Conservation (phyloP, 2,113 vertebrate genomes). For the Albula goreensis region DNA sequence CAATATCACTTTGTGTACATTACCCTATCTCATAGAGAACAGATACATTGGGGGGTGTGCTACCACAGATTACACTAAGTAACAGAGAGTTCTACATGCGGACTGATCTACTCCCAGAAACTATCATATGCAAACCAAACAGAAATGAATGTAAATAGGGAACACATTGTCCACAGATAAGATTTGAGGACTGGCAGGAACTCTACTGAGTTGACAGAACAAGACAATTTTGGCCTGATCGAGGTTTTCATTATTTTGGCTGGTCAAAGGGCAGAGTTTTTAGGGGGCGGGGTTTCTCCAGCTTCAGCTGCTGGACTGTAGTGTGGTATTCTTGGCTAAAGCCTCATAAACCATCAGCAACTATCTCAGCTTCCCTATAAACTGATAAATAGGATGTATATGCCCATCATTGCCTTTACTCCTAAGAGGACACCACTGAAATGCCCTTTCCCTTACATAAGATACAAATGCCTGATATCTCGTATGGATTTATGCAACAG, state of each 20-base stretch:
- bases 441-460: not conserved
- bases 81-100: conserved; percentile 27
- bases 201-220: not conserved
- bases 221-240: not conserved
- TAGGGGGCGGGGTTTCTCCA: not conserved
- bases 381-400: too few species aligned
- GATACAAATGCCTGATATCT: not conserved
- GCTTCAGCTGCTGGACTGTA: not conserved
- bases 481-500: not conserved
- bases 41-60: conserved; percentile 41
- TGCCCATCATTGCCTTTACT: not conserved
- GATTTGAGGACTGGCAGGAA: not conserved
- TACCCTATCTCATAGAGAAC: conserved; percentile 47
- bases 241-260: not conserved
- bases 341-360: too few species aligned
- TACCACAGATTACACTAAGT: conserved; percentile 41
- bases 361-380: too few species aligned
- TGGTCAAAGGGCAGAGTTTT: not conserved
- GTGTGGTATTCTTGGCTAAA: too few species aligned
- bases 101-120: not conserved
- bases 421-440: not conserved
- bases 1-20: conserved; percentile 60
- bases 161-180: not conserved
- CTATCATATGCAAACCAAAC: not conserved
- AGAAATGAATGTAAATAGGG: not conserved